Base-by-base conservation (phyloP, 2,113 vertebrate species). In the Columba janthina region DNA sequence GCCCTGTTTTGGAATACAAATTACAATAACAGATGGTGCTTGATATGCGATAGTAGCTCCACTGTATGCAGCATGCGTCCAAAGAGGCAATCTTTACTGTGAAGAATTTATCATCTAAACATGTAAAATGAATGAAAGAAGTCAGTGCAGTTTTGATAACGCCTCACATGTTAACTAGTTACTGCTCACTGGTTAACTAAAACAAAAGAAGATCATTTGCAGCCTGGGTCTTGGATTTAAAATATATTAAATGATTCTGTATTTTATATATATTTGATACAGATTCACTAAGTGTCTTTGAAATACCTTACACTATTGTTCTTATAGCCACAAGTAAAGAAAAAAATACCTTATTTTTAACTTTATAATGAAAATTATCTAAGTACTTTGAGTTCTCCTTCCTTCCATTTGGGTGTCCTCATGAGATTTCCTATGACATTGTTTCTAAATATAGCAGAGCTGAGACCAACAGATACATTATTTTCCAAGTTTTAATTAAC, bases 11-110 rank as follows among this genome's bases (percentile, higher is more conserved):
- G 78, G 75, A 94, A 88, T 73, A 83, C 25, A 80, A 76, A 89
- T 82, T 32, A 16, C 28, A 50, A 29, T 90, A 92, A 94, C 94
- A 96, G 85, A 88, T 94, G 92, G 82, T 17, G 17, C 42, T 90
- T 57, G 31, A 48, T 89, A 22, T 58, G 60, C 82, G n/a, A 36
- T 36, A 76, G 71, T 65, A 72, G 40, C 54, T 90, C 21, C 22
- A 25, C 70, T 77, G 12, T 46, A 64, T 72, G 62, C 40, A 78
- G 61, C 20, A 31, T 82, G 48, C 67, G 66, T 82, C 62, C 53
- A 56, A 77, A 85, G 34, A 64, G 8, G 19, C 38, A 36, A 14
- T 60, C 44, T 60, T 76, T 78, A 72, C 66, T 44, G 38, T 67
- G 34, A 82, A 73, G 82, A 93, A 75, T 88, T 88, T 75, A 7